Evolutionary conservation across 2,888 invertebrate species (phyloP), one percentile per base, ranked within the genome.

Genomic region (Trichopoda pennipes): DNA sequence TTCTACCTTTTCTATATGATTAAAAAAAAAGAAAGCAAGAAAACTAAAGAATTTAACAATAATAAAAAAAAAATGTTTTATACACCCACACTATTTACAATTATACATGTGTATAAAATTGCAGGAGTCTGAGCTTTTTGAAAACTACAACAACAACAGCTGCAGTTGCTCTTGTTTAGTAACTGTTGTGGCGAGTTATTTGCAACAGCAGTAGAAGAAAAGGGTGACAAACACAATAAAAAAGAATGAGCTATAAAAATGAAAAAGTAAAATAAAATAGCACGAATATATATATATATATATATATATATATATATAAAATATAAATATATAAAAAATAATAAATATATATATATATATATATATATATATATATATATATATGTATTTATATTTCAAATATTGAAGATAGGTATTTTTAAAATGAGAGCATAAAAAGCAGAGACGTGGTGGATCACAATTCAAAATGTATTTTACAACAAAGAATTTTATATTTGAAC

Each of bases 211-310:
- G 17, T 19, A 64, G 23, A 32, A 53, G 42, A 77, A 77, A 73
- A 64, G 77, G 77, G 80, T 77, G 83, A 78, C 70, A 84, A 77
- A 77, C 64, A 28, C 61, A 74, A 76, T 70, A 68, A 74, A 77
- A 79, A 70, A 82, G 78, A 78, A 77, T 81, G 63, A 77, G 19
- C 68, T 77, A 44, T 69, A 28, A 69, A 81, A 19, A 73, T 73
- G 58, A 73, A 7, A 6, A 6, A 28, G 28, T 28, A 61, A 72
- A 60, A 75, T 53, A 70, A 76, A 61, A 72, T 32, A 51, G 47
- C 28, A 32, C 28, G 55, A 56, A 35, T 55, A 44, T 21, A 35
- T 47, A 69, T 3, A 19, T 58, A 58, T 19, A 58, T 28, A 51
- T 19, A 64, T 32, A n/a, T n/a, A n/a, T n/a, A n/a, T n/a, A n/a